Evolutionary conservation across 2,888 invertebrate species (phyloP), one percentile per base, ranked within the genome.

Genomic region (Latrodectus elegans): DNA sequence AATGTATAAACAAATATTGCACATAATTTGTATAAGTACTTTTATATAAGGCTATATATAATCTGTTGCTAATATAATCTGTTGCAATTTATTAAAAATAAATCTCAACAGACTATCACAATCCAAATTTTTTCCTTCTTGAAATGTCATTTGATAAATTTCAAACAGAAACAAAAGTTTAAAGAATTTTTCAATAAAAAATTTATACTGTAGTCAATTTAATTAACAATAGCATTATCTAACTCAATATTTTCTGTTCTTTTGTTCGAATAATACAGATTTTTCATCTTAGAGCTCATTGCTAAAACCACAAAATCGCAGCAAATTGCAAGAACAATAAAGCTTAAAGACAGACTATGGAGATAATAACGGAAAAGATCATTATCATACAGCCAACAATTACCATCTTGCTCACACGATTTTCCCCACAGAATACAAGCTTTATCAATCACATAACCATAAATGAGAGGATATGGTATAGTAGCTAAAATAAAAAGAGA

Each of bases 381-480:
- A 90, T 94, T 94, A 91, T 95, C 94, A 90, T 95, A 95, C 26
- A 95, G 92, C 93, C 95, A 95, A 90, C 95, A 95, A 90, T 95
- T 94, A n/a, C 95, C 95, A 67, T 92, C 93, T 26, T 92, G 92
- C 0, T 94, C 94, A 90, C 95, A 95, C 11, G 94, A 93, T 81
- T 94, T 92, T 52, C 94, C 94, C 95, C 95, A 95, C 51, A 95
- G 93, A 64, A 95, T 91, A 89, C 95, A 95, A 0, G 95, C 94
- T n/a, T 94, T 93, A 91, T 95, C 95, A 93, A 96, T 95, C 70
- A 95, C 93, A 17, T 94, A 93, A 0, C 95, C 95, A 91, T 95
- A 95, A 70, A 95, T 92, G 81, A 95, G 94, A 0, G 95, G 95
- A 11, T 95, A 95, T 0, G 95, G 95, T 89, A 95, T 95, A 84